Base-by-base conservation (phyloP, 2,113 vertebrate species). In the Neogobius melanostomus region DNA sequence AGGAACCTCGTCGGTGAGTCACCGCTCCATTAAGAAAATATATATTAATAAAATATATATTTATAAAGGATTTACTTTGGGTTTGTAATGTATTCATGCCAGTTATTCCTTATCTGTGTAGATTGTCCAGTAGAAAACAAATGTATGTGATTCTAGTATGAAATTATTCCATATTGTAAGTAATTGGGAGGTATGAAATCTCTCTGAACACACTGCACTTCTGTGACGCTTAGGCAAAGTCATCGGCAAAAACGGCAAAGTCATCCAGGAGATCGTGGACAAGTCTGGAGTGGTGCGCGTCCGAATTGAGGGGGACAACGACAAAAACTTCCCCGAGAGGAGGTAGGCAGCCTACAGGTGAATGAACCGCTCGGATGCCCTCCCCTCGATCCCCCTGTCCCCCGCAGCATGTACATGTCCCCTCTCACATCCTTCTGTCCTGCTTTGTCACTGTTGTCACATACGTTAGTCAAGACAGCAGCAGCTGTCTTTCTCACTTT, bases 251-350 rank as follows among this genome's bases (percentile, higher is more conserved):
- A 97, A 93, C 0, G 96, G 96, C 60, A 95, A 95, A 92, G 95
- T 95, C 87, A 97, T 97, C 84, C 96, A 97, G 84, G 96, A 97
- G 86, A 97, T 97, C 8, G 95, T 97, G 82, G 95, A 97, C 90
- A 97, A 97, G 81, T 97, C 96, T 0, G 96, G 96, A 4, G 95
- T 97, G 80, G 96, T 97, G 72, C 92, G 96, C 0, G 96, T 97
- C 65, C 92, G 95, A 67, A 96, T 97, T 14, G 95, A 97, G 83
- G 96, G 95, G 42, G 96, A 97, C 88, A 95, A 94, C 28, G 96
- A 97, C 89, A 96, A 95, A 96, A 94, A 72, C 93, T 96, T 82
- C 94, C 94, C 78, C 90, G 94, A 51, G 95, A 96, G 86, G 95
- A 97, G 93, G 95, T 92, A 93, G 85, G 86, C 86, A 66, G 81